Conservation (phyloP, 2,113 vertebrate genomes). For the Camelus bactrianus region DNA sequence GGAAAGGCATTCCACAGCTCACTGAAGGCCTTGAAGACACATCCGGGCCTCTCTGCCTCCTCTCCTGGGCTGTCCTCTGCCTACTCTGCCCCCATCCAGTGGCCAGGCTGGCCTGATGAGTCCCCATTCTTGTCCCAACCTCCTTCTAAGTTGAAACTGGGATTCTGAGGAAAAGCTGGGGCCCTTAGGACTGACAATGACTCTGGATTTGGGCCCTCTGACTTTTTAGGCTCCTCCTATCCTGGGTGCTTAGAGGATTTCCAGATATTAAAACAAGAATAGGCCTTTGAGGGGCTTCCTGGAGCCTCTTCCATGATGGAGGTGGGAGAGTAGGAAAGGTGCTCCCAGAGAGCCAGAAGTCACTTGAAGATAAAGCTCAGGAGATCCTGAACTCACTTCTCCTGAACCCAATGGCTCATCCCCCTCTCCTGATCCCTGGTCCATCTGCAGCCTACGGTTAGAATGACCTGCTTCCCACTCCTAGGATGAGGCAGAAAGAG, state of each 20-base stretch:
- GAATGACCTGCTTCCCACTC: background rate
- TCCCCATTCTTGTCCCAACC: background rate
- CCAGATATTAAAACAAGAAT: background rate
- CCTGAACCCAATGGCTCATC: background rate
- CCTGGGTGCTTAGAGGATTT: background rate
- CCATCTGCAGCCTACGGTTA: background rate
- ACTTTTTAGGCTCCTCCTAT: background rate
- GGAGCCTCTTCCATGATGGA: background rate
- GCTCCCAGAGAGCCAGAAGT: background rate
- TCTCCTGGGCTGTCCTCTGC: background rate
- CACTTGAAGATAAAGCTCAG: background rate
- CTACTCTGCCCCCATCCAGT: background rate
- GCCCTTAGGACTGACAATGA: background rate
- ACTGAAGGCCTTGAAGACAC: conserved; percentile 68
- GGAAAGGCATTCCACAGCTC: conserved; percentile 78
- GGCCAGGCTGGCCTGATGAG: background rate
- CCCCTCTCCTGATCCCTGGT: background rate
- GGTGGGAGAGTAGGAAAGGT: background rate
- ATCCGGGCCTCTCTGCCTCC: background rate
- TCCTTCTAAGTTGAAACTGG: background rate
- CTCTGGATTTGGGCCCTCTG: background rate
- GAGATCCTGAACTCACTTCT: background rate
- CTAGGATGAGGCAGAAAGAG: background rate
- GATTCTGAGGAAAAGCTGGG: background rate
- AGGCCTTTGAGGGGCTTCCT: background rate